Conservation (phyloP, 92 coral and sea anemone genomes). For the Parazoanthus atlanticus region DNA sequence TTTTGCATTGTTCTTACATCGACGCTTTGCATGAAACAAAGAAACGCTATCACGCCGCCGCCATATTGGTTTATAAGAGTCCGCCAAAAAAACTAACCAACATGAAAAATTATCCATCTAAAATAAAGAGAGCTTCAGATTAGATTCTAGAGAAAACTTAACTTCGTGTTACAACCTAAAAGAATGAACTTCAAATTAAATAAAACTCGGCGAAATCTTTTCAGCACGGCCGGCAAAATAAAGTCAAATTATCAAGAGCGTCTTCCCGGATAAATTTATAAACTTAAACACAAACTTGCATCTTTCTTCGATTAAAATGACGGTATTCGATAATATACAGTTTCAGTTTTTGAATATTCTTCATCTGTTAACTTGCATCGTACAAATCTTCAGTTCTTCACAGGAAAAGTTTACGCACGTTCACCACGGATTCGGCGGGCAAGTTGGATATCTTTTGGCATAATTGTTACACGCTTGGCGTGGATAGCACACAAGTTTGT, state of each 20-base stretch:
- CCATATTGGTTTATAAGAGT: background rate
- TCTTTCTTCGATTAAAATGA: slow-evolving; percentile 31
- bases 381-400: slow-evolving; percentile 24
- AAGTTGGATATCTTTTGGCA: slow-evolving; percentile 99
- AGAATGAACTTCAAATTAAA: background rate
- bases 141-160: background rate
- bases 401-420: slow-evolving; percentile 19
- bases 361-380: slow-evolving; percentile 21
- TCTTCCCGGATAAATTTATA: background rate
- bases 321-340: slow-evolving; percentile 42
- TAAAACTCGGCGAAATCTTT: background rate
- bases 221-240: background rate
- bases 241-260: background rate
- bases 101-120: background rate
- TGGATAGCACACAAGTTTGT: slow-evolving; percentile 99
- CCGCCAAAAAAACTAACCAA: slow-evolving; percentile 23
- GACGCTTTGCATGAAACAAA: slow-evolving; percentile 42
- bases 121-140: background rate
- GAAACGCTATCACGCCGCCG: slow-evolving; percentile 31
- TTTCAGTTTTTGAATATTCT: slow-evolving; percentile 16
- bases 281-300: background rate
- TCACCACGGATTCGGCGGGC: slow-evolving; percentile 99
- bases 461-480: slow-evolving; percentile 98
- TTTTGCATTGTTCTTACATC: slow-evolving; percentile 12
- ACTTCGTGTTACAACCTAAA: background rate